These are phyloP conservation scores for Phaetusa simplex DNA, from an alignment of 2,113 vertebrate species.

Conservation along the genomic window DNA sequence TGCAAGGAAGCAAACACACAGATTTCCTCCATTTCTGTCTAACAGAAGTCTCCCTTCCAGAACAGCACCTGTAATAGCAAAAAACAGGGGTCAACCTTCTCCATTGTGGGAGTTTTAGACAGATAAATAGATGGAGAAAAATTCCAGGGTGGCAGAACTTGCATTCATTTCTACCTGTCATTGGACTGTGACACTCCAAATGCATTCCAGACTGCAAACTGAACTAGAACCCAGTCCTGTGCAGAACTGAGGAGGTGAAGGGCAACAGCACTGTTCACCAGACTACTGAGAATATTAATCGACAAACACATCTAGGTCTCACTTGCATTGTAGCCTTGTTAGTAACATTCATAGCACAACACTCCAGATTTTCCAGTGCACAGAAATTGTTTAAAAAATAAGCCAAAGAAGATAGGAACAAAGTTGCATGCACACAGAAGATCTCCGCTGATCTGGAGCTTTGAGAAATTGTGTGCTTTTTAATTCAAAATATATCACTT, in stretches of 20 bases:
- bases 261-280: background rate
- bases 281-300: background rate
- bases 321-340: background rate
- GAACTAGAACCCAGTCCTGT: background rate
- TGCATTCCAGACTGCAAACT: background rate
- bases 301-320: background rate
- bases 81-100: background rate
- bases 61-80: background rate
- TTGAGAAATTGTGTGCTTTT: background rate
- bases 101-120: background rate
- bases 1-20: background rate
- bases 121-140: background rate
- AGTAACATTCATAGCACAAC: background rate
- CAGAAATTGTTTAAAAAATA: background rate
- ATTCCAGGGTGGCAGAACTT: background rate
- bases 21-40: background rate
- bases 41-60: background rate
- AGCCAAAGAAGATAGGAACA: background rate
- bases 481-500: background rate
- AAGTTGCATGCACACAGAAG: background rate
- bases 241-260: background rate
- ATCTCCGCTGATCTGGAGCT: background rate
- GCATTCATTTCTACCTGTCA: background rate
- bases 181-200: background rate
- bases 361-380: background rate